Base-by-base conservation (phyloP, 2,113 vertebrate species). In the rat (Rattus norvegicus) region DNA sequence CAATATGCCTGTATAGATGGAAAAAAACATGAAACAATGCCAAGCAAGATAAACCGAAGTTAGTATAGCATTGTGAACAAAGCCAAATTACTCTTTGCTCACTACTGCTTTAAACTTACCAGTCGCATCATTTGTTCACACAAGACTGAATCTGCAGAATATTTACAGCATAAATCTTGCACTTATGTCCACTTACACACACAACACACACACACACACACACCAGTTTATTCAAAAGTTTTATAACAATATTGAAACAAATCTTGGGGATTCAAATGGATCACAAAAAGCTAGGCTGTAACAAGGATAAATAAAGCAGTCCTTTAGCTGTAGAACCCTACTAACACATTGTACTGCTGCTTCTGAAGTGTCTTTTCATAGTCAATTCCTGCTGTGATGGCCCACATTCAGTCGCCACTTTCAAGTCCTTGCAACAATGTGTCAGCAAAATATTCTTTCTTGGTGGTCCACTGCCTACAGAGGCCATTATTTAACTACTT, bases 1-100 rank as follows among this genome's bases (percentile, higher is more conserved):
- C 33, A 75, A 22, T 87, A 70, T 75, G 73, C 49, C 69, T 61
- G 84, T 77, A 96, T 83, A 94, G 59, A 19, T 81, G 61, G 88
- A 54, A 36, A 88, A 77, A 89, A 67, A 14, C 72, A 67, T 1
- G 30, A 47, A 47, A 14, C 61, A 73, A 49, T 69, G 19, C 54
- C 54, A 43, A 85, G 69, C 67, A 65, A 76, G 79, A 33, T 20
- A 86, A 63, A 49, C 14, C 5, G 36, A 67, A 59, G 4, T 49
- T 22, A 36, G n/a, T 72, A 10, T 39, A 52, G 22, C 33, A 39
- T 63, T 70, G 39, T 65, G 39, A 80, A 3, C 13, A n/a, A 0
- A 79, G 30, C 1, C 56, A 59, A 81, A 14, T 70, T 47, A 24
- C 33, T 90, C 36, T 91, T n/a, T 79, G 26, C 11, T n/a, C 19